Conservation (phyloP, 64 coral and sea anemone species). For the Montipora sp. region DNA sequence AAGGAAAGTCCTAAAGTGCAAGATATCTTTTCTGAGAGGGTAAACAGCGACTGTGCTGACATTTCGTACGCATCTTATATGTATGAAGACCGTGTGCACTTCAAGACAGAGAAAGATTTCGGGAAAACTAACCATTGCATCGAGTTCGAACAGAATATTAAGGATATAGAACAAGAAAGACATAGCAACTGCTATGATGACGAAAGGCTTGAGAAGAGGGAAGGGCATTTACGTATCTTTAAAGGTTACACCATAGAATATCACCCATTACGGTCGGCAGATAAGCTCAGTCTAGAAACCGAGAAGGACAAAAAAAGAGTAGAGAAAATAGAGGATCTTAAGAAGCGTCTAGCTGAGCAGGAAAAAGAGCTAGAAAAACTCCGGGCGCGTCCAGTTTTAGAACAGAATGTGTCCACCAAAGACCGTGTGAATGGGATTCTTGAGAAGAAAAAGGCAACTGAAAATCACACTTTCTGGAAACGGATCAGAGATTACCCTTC, state of each 20-base stretch:
- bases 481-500: conserved; percentile 20
- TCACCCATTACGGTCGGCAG: not conserved
- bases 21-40: not conserved
- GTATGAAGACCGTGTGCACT: not conserved
- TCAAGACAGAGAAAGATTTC: not conserved
- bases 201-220: not conserved
- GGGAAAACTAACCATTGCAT: not conserved
- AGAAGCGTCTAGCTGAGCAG: not conserved
- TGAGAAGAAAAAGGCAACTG: not conserved
- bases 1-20: not conserved
- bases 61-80: not conserved
- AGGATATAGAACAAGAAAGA: not conserved
- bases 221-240: conserved; percentile 17
- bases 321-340: conserved; percentile 33
- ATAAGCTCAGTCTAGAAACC: not conserved
- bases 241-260: conserved; percentile 57
- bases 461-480: not conserved
- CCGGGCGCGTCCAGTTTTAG: not conserved
- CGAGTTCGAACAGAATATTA: not conserved
- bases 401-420: not conserved
- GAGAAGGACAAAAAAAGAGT: not conserved
- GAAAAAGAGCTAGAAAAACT: conserved; percentile 20
- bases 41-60: not conserved
- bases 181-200: not conserved
- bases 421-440: not conserved